Conservation (phyloP, 2,888 invertebrate species). For the Netelia inedita region DNA sequence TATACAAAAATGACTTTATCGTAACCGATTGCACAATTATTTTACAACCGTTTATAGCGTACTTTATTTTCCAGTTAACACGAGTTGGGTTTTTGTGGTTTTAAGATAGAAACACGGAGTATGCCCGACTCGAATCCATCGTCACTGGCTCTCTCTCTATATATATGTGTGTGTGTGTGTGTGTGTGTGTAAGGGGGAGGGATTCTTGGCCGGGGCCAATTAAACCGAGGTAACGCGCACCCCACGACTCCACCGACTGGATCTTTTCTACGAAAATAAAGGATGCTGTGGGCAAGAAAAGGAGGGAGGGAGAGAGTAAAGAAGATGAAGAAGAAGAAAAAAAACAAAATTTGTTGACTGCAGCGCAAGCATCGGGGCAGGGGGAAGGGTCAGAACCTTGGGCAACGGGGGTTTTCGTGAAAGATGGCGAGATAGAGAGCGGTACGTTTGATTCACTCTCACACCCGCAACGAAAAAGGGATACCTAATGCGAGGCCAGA, state of each 20-base stretch:
- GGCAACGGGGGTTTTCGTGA: conserved; percentile 53
- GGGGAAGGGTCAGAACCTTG: conserved; percentile 23
- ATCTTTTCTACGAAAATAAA: conserved; percentile 27
- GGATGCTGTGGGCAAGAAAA: conserved; percentile 4
- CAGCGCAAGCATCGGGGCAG: conserved; percentile 45
- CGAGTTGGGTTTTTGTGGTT: neutral
- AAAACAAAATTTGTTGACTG: conserved; percentile 62
- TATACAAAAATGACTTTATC: neutral
- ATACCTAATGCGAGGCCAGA: conserved; percentile 23
- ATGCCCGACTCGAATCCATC: neutral
- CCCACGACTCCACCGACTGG: conserved; percentile 16
- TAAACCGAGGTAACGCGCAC: conserved; percentile 51
- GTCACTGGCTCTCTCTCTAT: neutral
- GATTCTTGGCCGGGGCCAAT: conserved; percentile 45
- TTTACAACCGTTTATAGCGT: neutral
- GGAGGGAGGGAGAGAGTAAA: conserved; percentile 18
- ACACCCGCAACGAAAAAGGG: conserved; percentile 26
- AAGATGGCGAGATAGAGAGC: conserved; percentile 67
- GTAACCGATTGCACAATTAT: conserved; percentile 14
- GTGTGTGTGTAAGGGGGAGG: neutral
- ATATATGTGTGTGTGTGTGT: neutral
- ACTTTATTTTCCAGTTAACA: conserved; percentile 10
- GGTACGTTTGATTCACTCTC: conserved; percentile 66
- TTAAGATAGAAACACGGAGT: neutral
- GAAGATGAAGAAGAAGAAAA: conserved; percentile 12